Evolutionary conservation across 1,140 invertebrate species (phyloP), one percentile per base, ranked within the genome.

Genomic region (Drosophila kurseongensis): DNA sequence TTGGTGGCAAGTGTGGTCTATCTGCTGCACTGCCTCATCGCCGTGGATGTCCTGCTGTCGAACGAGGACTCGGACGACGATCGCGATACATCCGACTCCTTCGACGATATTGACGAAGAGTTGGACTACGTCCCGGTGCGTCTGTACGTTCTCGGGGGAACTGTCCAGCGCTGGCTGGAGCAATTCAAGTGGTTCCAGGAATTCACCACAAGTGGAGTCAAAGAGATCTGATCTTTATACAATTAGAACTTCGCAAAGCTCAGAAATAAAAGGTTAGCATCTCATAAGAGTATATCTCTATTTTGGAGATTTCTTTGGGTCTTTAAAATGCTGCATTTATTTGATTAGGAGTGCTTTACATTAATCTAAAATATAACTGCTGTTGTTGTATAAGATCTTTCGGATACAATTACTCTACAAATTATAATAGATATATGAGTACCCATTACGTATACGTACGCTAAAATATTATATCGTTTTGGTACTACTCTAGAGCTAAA

Each of bases 41-140:
- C 57, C 0, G 13, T 82, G 7, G 82, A 86, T 63, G 75, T 86
- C 0, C 7, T 75, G 29, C 59, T 86, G 0, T 78, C 78, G 8
- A 56, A 56, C 3, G 41, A 58, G 8, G 38, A 59, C 8, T 9
- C n/a, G 1, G 36, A 62, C 4, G 42, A 56, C 8, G 36, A 42
- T 0, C 1, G 9, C 0, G 16, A 50, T 0, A 0, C 2, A 0
- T 51, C 55, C 16, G 62, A 76, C 1, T 4, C 38, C 9, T 42
- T 29, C 1, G 41, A 58, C 9, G 48, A 59, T 0, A 1, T 13
- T 5, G 10, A 36, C 6, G 38, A 41, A 0, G 29, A 68, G 12
- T 0, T 0, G 0, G 62, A 83, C 2, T 83, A 61, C 32, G n/a
- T 45, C 10, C 82, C 82, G 10, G 78, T 82, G 2, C 69, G 48